Conservation (phyloP, 2,797 vertebrate genomes). For the Picus viridis region DNA sequence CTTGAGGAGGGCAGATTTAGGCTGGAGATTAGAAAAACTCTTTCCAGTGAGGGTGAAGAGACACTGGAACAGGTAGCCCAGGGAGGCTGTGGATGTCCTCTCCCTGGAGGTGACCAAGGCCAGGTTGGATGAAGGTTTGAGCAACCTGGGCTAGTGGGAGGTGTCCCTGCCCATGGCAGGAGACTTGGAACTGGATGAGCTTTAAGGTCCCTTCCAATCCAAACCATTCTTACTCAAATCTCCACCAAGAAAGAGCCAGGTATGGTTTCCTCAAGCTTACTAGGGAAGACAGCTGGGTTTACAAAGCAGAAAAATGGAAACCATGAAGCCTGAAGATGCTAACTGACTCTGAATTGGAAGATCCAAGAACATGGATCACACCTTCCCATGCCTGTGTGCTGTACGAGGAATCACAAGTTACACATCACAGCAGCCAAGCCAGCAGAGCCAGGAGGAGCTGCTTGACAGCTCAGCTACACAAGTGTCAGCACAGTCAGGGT, state of each 20-base stretch:
- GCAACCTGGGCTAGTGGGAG: too few relatives aligned
- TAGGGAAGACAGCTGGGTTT: neutral
- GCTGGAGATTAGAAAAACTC: too few relatives aligned
- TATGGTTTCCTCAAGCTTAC: neutral
- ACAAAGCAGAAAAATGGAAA: neutral
- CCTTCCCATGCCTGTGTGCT: neutral
- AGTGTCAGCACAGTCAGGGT: neutral
- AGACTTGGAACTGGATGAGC: too few relatives aligned
- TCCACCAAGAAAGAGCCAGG: neutral
- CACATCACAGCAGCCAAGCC: neutral
- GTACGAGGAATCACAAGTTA: neutral
- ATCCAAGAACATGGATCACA: neutral
- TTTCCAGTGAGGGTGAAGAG: too few relatives aligned
- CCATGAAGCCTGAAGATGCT: neutral
- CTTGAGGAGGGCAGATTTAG: too few relatives aligned
- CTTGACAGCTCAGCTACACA: neutral
- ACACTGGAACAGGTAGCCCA: too few relatives aligned
- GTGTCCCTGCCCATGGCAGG: too few relatives aligned
- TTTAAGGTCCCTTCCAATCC: too few relatives aligned
- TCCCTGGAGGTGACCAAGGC: too few relatives aligned
- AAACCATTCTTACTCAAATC: neutral
- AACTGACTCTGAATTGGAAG: neutral
- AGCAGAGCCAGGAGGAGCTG: neutral
- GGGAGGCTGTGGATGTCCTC: too few relatives aligned
- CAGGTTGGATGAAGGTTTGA: too few relatives aligned